Evolutionary conservation across 1,140 invertebrate species (phyloP), one percentile per base, ranked within the genome.

Genomic region (Zaprionus capensis): DNA sequence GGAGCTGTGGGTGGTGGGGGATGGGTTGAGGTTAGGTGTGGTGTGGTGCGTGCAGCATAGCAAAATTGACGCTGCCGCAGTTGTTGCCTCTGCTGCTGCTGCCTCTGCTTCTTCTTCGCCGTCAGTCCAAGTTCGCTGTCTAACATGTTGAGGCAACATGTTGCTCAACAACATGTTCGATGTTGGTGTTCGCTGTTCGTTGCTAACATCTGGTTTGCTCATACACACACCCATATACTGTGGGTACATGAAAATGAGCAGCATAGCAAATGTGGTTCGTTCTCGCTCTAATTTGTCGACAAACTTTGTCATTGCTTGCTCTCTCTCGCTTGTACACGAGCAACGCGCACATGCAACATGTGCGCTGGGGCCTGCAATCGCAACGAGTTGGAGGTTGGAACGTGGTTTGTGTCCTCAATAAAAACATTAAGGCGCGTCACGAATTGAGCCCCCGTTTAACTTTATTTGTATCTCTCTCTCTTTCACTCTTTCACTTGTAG

Each of bases 371-470:
- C 15, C 5, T 26, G 12, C 57, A 77, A 12, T 24, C 59, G 44
- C 31, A 34, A 11, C 31, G 31, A 9, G 31, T 31, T 31, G 31
- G 9, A 34, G 41, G 56, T 51, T 51, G 71, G 72, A 79, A 41
- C 36, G 66, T 41, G 72, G 81, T 84, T 77, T 76, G 81, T 83
- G 81, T 84, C 81, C 73, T 46, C 82, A 85, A 85, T 83, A 83
- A 51, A 14, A 53, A 11, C 26, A 46, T 76, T 76, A 71, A 76
- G 67, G 67, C 51, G 67, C 67, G 28, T 70, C 71, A 41, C 67
- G 22, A 71, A 75, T 57, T 56, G 38, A 63, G 34, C 51, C 12
- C 41, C 12, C 41, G 14, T 36, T 67, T 17, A 59, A 74, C 22
- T 74, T 58, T 63, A 41, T 26, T 58, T 38, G 26, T 53, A 46